These are phyloP conservation scores for Champsocephalus gunnari DNA, from an alignment of 2,797 vertebrate genomes.

Conservation along the genomic window DNA sequence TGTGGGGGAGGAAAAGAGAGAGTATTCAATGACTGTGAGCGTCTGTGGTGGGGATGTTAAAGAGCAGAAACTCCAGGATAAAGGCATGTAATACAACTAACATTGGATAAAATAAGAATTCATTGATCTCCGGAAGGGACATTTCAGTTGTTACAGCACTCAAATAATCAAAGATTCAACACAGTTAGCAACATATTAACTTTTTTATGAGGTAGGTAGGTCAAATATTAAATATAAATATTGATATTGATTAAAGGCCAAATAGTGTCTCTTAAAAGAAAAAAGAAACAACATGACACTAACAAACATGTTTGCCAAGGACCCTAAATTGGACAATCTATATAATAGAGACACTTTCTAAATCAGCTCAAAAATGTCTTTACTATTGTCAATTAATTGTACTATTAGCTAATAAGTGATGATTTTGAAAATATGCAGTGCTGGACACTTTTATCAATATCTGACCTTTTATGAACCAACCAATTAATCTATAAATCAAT, in stretches of 20 bases:
- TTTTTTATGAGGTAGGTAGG: too few species aligned
- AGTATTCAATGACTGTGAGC: conserved; percentile 9
- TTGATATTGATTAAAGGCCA: too few species aligned
- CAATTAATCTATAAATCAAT: too few species aligned
- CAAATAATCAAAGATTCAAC: neutral
- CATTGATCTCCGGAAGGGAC: neutral
- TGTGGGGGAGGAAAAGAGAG: conserved; percentile 41
- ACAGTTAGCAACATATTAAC: neutral
- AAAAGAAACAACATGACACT: too few species aligned
- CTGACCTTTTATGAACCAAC: too few species aligned
- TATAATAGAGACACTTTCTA: neutral
- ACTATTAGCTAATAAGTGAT: neutral
- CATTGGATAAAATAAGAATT: neutral
- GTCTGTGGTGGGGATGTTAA: conserved; percentile 6
- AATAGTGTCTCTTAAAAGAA: neutral
- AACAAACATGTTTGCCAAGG: neutral
- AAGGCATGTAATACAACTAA: conserved; percentile 4
- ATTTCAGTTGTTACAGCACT: neutral
- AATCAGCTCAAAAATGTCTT: neutral
- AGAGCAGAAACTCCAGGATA: neutral
- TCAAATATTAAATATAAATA: too few species aligned
- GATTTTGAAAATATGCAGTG: too few species aligned
- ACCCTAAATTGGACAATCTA: neutral
- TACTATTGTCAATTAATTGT: neutral
- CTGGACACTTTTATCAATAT: too few species aligned